phyloP scores from a whole-genome alignment of 2,797 vertebrate species.

The Furcifer pardalis region DNA sequence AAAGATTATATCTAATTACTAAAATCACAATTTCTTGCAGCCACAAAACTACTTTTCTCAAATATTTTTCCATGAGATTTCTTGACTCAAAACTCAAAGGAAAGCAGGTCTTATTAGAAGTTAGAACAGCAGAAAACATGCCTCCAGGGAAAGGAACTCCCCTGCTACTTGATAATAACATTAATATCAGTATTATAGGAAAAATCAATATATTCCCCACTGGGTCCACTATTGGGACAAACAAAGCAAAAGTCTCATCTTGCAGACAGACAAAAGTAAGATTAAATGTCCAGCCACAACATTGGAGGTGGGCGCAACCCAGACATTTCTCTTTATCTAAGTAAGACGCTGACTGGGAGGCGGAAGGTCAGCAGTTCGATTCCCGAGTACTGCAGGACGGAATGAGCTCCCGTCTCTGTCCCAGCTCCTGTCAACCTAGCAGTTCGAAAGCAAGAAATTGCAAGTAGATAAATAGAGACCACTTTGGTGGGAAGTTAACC shows the following conservation, averaged over 20 bases:
- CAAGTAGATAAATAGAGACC: no score
- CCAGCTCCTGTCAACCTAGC: no score
- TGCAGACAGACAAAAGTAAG: slow-evolving; percentile 24
- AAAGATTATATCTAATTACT: background rate
- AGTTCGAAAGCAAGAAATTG: no score
- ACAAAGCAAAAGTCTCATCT: slow-evolving; percentile 19
- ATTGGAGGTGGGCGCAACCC: background rate
- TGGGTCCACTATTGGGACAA: background rate
- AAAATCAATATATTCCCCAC: background rate
- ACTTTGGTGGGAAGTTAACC: no score
- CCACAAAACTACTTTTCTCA: background rate
- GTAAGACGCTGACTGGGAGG: no score
- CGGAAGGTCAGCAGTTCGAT: no score
- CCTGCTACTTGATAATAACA: slow-evolving; percentile 3
- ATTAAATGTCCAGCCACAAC: slow-evolving; percentile 16
- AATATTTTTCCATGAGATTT: background rate
- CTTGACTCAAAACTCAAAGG: background rate
- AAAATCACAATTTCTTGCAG: background rate
- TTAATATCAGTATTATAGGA: background rate
- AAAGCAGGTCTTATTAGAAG: background rate
- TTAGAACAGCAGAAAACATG: background rate
- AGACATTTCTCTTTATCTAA: background rate
- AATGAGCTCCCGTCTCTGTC: no score
- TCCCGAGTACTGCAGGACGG: no score
- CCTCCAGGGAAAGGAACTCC: background rate